Conservation (phyloP, 2,888 invertebrate genomes). For the Spisula solida region DNA sequence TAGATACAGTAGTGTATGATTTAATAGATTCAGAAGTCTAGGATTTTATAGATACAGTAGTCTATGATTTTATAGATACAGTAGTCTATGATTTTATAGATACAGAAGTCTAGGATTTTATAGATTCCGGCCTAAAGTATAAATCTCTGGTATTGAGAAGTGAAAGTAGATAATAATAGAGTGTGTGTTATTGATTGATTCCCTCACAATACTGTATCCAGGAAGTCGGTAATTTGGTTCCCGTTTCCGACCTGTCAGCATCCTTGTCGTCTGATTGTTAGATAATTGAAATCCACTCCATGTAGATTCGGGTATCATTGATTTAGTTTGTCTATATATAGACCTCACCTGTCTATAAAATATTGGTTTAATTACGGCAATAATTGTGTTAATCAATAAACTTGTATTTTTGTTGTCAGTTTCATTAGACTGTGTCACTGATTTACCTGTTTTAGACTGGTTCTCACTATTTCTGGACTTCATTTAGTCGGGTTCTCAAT, state of each 20-base stretch:
- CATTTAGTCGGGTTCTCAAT: background rate
- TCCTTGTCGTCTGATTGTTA: background rate
- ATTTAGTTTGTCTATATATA: conserved; percentile 4
- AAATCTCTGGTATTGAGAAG: background rate
- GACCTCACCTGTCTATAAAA: background rate
- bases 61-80: no score
- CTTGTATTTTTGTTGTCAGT: conserved; percentile 1
- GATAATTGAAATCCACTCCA: conserved; percentile 1
- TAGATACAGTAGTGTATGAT: no score
- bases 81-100: no score
- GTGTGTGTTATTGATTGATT: conserved; percentile 7
- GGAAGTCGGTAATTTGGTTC: background rate
- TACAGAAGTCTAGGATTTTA: no score
- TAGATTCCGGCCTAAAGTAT: background rate
- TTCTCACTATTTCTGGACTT: background rate
- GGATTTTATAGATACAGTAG: no score
- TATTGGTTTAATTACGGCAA: background rate
- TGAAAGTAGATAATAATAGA: background rate
- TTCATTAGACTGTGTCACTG: background rate
- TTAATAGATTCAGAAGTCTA: no score
- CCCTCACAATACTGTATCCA: background rate
- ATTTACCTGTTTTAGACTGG: conserved; percentile 1
- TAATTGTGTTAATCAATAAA: background rate
- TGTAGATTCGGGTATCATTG: background rate
- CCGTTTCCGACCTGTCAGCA: background rate